phyloP scores from a whole-genome alignment of 2,113 vertebrate species.

The Panurus biarmicus region DNA sequence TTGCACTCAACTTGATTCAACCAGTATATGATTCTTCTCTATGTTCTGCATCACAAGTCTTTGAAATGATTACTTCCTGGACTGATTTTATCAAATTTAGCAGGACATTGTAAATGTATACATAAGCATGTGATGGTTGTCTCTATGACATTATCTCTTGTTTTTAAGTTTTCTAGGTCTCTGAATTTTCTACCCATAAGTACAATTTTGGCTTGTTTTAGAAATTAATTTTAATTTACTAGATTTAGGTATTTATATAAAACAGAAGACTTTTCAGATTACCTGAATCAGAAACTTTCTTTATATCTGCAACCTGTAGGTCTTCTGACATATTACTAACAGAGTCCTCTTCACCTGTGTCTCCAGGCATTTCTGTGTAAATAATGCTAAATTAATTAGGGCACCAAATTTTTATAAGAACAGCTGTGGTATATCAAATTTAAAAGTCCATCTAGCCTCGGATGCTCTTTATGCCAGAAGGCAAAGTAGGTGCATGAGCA shows the following conservation, averaged over 20 bases:
- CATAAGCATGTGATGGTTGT: background rate
- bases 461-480: background rate
- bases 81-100: background rate
- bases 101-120: background rate
- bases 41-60: background rate
- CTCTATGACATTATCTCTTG: background rate
- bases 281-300: slow-evolving; percentile 56
- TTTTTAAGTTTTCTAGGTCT: background rate
- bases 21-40: background rate
- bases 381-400: slow-evolving; percentile 14
- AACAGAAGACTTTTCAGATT: slow-evolving; percentile 12
- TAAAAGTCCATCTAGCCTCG: background rate
- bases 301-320: slow-evolving; percentile 17
- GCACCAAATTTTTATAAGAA: background rate
- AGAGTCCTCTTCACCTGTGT: slow-evolving; percentile 52
- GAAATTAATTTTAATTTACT: background rate
- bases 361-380: slow-evolving; percentile 53
- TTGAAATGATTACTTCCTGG: background rate
- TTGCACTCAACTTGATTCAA: background rate
- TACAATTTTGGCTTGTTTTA: background rate
- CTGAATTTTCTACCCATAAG: background rate
- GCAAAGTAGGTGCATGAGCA: background rate
- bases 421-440: background rate
- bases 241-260: background rate
- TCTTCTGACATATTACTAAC: slow-evolving; percentile 52